Conservation (phyloP, 2,888 invertebrate genomes). For the Pollenia angustigena region DNA sequence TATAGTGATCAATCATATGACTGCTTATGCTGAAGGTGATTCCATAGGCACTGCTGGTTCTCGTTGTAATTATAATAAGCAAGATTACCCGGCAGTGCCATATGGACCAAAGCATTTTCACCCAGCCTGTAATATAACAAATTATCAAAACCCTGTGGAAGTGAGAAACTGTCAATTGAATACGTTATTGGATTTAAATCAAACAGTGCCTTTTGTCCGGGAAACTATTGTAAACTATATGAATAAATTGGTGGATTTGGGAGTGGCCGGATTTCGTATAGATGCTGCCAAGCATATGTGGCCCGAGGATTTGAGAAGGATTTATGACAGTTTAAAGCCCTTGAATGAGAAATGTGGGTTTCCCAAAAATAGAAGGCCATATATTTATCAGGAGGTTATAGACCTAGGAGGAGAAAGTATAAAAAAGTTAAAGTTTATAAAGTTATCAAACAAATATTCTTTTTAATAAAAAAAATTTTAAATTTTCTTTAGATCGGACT, state of each 20-base stretch:
- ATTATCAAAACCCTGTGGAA: constrained; percentile 87
- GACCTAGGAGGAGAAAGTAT: constrained; percentile 86
- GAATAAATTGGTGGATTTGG: constrained; percentile 84
- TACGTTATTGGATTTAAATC: constrained; percentile 90
- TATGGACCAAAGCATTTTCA: constrained; percentile 89
- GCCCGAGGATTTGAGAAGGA: constrained; percentile 88
- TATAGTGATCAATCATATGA: constrained; percentile 93
- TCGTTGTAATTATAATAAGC: constrained; percentile 81
- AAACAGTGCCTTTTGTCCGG: constrained; percentile 87
- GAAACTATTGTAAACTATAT: constrained; percentile 84
- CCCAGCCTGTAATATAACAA: constrained; percentile 86
- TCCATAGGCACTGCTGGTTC: constrained; percentile 86
- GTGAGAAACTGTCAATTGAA: constrained; percentile 88
- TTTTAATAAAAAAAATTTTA: neutral
- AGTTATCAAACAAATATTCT: constrained; percentile 8
- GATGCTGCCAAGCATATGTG: constrained; percentile 92
- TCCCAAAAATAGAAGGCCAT: constrained; percentile 86
- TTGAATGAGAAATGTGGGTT: constrained; percentile 87
- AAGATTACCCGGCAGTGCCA: constrained; percentile 87
- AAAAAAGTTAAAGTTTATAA: constrained; percentile 69
- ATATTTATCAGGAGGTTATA: constrained; percentile 90
- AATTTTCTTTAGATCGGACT: constrained; percentile 80
- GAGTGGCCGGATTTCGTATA: constrained; percentile 93
- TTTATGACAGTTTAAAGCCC: constrained; percentile 84
- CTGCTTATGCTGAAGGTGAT: constrained; percentile 83